Evolutionary conservation across 2,113 vertebrate species (phyloP).

Genomic region (Vireo altiloquus): DNA sequence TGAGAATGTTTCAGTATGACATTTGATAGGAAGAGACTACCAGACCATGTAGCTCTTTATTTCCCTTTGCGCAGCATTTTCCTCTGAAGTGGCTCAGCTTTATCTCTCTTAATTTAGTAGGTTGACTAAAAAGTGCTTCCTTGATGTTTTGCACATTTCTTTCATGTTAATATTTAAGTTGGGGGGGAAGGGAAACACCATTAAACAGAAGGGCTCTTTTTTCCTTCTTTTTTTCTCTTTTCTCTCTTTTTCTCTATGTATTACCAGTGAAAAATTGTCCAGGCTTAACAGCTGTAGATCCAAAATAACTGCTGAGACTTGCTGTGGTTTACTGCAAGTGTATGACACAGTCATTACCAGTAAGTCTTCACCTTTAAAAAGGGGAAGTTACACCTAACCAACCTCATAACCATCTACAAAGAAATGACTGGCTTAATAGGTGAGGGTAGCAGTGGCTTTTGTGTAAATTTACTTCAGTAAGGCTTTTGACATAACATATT

Average conservation of each 20-base stretch:
- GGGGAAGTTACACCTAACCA: not conserved
- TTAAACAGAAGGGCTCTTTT: not conserved
- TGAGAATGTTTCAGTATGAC: not conserved
- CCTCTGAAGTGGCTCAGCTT: not conserved
- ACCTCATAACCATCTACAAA: not conserved
- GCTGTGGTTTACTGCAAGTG: not conserved
- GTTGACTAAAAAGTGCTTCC: not conserved
- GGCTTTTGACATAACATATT: not conserved
- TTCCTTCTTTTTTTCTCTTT: accelerated
- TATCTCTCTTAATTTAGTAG: not conserved
- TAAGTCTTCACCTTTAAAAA: not conserved
- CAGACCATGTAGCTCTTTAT: not conserved
- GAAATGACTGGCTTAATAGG: not conserved
- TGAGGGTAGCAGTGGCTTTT: not conserved
- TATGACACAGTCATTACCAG: not conserved
- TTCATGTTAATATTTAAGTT: not conserved
- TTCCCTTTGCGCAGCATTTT: not conserved
- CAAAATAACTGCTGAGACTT: not conserved
- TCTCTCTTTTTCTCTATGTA: not conserved
- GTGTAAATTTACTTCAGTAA: not conserved
- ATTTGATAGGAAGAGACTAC: not conserved
- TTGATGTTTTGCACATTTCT: not conserved
- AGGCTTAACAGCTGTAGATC: not conserved
- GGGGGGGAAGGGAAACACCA: not conserved
- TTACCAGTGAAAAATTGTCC: not conserved